Base-by-base conservation (phyloP, 2,888 invertebrate species). In the Pilophorus perplexus region DNA sequence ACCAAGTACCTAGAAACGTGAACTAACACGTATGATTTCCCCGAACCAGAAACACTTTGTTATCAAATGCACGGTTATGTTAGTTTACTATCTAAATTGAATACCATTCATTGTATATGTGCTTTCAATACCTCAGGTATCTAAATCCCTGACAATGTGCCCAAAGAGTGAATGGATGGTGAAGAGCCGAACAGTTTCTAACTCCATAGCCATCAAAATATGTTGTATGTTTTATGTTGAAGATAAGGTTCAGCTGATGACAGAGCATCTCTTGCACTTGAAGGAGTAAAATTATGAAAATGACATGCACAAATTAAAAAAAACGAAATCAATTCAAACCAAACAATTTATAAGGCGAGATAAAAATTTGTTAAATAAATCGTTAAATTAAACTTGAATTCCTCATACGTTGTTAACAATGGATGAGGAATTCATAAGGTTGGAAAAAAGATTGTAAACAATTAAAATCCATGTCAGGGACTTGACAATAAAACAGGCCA, bases 11-110 rank as follows among this genome's bases (percentile, higher is more conserved):
- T n/a, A n/a, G n/a, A n/a, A n/a, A n/a, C n/a, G n/a, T n/a, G n/a
- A n/a, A n/a, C n/a, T n/a, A n/a, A n/a, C n/a, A n/a, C n/a, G n/a
- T n/a, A n/a, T n/a, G n/a, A n/a, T n/a, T n/a, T n/a, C n/a, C n/a
- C n/a, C n/a, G n/a, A n/a, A n/a, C n/a, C n/a, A n/a, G n/a, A n/a
- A n/a, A n/a, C n/a, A n/a, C n/a, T n/a, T n/a, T n/a, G n/a, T n/a
- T n/a, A n/a, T n/a, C 14, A 46, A n/a, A 23, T 4, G 14, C 46
- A 12, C 14, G 23, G 14, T 46, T 23, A 4, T 46, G 46, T 46
- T 46, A 46, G 46, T 46, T n/a, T 2, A 46, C 46, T 46, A 46
- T 20, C 46, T 46, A 46, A 44, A 42, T n/a, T n/a, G n/a, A n/a
- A n/a, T 23, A 23, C 25, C 46, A 46, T 46, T 46, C 46, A 46